Percentiles rank a stretch among this genome's conserved stretches.
These are phyloP conservation scores for Anomalospiza imberbis DNA, from an alignment of 2,797 vertebrate genomes.

Conservation along the genomic window DNA sequence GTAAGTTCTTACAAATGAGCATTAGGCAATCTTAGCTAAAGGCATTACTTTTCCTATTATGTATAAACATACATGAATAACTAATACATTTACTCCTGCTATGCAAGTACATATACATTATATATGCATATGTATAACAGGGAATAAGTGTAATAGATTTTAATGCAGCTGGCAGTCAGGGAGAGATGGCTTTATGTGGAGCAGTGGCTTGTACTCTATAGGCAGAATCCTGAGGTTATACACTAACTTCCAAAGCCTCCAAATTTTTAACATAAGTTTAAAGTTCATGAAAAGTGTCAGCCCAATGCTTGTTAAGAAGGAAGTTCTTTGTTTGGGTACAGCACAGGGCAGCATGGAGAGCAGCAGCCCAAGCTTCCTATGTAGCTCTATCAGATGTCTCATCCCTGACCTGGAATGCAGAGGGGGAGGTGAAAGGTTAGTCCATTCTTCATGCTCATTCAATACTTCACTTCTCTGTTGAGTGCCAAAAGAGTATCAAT, in stretches of 20 bases:
- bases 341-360: neutral
- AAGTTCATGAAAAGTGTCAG: slow-evolving; percentile 37
- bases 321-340: slow-evolving; percentile 27
- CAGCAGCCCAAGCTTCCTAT: slow-evolving; percentile 24
- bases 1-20: neutral
- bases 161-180: slow-evolving; percentile 21
- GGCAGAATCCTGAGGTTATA: slow-evolving; percentile 9
- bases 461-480: slow-evolving; percentile 23
- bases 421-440: slow-evolving; percentile 59
- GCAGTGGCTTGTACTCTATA: neutral
- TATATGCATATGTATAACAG: neutral
- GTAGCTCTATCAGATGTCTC: slow-evolving; percentile 43
- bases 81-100: neutral
- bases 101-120: neutral
- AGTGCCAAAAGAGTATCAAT: slow-evolving; percentile 55
- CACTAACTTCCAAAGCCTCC: neutral
- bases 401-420: slow-evolving; percentile 52
- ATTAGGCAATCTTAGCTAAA: neutral
- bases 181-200: neutral
- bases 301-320: neutral
- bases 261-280: slow-evolving; percentile 11
- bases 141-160: slow-evolving; percentile 29
- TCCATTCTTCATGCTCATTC: slow-evolving; percentile 59
- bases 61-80: neutral
- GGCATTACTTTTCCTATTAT: slow-evolving; percentile 9